These are phyloP conservation scores for Drosophila nasuta DNA, from an alignment of 1,140 invertebrate species.

Conservation along the genomic window DNA sequence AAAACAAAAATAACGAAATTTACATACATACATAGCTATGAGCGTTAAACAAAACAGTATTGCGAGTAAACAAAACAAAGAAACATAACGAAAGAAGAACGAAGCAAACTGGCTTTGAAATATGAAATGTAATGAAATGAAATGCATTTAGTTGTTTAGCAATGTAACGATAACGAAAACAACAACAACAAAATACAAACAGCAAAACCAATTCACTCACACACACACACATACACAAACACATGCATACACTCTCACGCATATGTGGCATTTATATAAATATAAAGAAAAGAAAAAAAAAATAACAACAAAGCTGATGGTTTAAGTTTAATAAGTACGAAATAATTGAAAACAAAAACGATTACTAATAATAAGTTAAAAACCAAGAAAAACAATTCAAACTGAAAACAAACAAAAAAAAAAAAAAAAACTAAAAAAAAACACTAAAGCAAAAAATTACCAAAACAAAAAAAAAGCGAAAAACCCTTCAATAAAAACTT, in stretches of 20 bases:
- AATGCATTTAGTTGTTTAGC: slow-evolving; percentile 52
- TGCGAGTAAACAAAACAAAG: slow-evolving; percentile 45
- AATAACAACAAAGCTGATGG: slow-evolving; percentile 53
- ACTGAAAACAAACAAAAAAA: slow-evolving; percentile 28
- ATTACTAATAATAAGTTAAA: slow-evolving; percentile 65
- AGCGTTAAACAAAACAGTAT: slow-evolving; percentile 68
- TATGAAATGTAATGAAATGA: slow-evolving; percentile 13
- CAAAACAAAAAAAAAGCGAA: slow-evolving; percentile 56
- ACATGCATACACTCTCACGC: slow-evolving; percentile 44
- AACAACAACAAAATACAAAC: slow-evolving; percentile 20
- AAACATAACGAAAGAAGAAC: slow-evolving; percentile 11
- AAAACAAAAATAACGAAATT: slow-evolving; percentile 8
- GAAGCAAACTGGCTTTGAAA: slow-evolving; percentile 38
- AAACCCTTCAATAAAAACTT: slow-evolving; percentile 84
- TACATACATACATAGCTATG: slow-evolving; percentile 33
- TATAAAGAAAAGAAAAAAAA: slow-evolving; percentile 25
- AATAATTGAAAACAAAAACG: slow-evolving; percentile 71
- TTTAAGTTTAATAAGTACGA: slow-evolving; percentile 78
- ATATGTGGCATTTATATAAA: slow-evolving; percentile 78
- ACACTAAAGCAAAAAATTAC: slow-evolving; percentile 41
- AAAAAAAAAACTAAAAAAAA: too few relatives aligned
- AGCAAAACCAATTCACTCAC: slow-evolving; percentile 21
- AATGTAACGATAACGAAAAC: slow-evolving; percentile 39
- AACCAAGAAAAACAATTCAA: slow-evolving; percentile 52
- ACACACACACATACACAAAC: slow-evolving; percentile 34